Evolutionary conservation across 2,888 invertebrate species (phyloP), one percentile per base, ranked within the genome.

Genomic region (Drosophila subquinaria): DNA sequence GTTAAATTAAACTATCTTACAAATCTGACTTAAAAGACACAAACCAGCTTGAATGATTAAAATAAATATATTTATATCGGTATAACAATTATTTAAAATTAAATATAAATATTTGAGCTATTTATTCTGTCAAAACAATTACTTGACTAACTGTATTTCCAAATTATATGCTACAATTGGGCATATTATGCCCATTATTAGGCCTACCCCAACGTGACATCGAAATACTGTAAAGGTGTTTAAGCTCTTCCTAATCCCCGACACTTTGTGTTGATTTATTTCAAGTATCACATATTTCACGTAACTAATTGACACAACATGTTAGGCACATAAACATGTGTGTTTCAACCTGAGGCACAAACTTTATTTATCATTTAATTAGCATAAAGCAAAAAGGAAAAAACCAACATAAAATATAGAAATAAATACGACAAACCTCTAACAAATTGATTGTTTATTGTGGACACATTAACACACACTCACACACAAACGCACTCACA

Each of bases 371-470:
- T 81, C 83, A 84, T 85, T 84, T 85, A 81, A 85, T 85, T 84
- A 85, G 62, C 85, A 83, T 82, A 81, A 83, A 61, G 27, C 63
- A 52, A 27, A 51, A 57, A 35, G 35, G 52, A 23, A 35, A 40
- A 40, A 27, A 36, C 4, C 53, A 35, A 51, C 59, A 65, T 55
- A 62, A 65, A 64, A 65, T 62, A 65, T 42, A 61, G 59, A 76
- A 69, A 79, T 73, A 82, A 72, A 67, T 69, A 60, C 76, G 74
- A 71, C 68, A 63, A 63, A 47, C 69, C 69, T 53, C 74, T 50
- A 81, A 73, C 81, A 85, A 85, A 83, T 83, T 83, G 85, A 85
- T 83, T 85, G 85, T 85, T 85, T 83, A 82, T 82, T 82, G 80
- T 84, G 67, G 71, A 69, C 75, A 82, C 85, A 81, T 81, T 75